Evolutionary conservation across 2,797 vertebrate species (phyloP).

Genomic region (Chaunax sp.): DNA sequence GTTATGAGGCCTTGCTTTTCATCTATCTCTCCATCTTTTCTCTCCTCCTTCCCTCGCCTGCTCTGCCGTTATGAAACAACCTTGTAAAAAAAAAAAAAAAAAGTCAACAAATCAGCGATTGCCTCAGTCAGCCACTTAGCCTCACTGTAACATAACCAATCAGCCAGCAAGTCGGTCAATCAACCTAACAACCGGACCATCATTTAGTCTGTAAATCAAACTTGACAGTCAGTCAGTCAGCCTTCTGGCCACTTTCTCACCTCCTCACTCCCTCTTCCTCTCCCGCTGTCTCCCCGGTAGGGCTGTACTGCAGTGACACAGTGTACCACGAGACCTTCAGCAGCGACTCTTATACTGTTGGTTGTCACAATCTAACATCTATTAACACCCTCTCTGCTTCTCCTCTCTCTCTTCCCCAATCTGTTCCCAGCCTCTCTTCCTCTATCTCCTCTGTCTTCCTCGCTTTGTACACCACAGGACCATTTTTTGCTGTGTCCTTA

Average conservation of each 20-base stretch:
- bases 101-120: slow-evolving; percentile 55
- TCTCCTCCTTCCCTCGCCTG: background rate
- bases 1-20: slow-evolving; percentile 30
- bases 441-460: slow-evolving; percentile 29
- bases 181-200: slow-evolving; percentile 69
- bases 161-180: slow-evolving; percentile 68
- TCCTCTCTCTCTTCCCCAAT: slow-evolving; percentile 23
- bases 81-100: slow-evolving; percentile 49
- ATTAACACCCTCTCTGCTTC: slow-evolving; percentile 55
- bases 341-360: slow-evolving; percentile 41
- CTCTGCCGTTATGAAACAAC: slow-evolving; percentile 26
- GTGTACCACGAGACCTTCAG: slow-evolving; percentile 51
- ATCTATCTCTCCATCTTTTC: slow-evolving; percentile 13
- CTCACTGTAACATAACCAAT: slow-evolving; percentile 69
- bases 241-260: slow-evolving; percentile 52
- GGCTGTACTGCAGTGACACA: slow-evolving; percentile 51
- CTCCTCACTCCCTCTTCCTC: slow-evolving; percentile 41
- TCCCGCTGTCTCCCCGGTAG: slow-evolving; percentile 42
- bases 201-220: slow-evolving; percentile 64
- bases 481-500: slow-evolving; percentile 48
- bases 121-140: slow-evolving; percentile 52
- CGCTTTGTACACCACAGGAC: slow-evolving; percentile 39
- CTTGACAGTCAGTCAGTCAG: slow-evolving; percentile 53
- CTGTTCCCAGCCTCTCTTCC: slow-evolving; percentile 15
- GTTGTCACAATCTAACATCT: slow-evolving; percentile 63